phyloP scores from a whole-genome alignment of 1,140 invertebrate genomes.

The Bemisia tabaci region DNA sequence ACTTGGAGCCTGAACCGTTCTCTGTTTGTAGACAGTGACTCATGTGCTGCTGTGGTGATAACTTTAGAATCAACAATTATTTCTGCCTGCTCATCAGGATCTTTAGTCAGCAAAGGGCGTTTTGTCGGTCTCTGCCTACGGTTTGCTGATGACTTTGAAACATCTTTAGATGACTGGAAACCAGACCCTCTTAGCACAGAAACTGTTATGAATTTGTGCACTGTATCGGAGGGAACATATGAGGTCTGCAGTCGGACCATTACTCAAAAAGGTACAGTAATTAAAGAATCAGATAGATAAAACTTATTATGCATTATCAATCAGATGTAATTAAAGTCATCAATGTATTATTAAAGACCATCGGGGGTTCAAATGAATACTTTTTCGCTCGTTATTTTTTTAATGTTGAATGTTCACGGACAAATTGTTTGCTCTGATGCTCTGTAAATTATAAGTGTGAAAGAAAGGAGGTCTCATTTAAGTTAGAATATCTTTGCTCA shows the following conservation, averaged over 20 bases:
- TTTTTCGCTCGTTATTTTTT: too few species aligned
- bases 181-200: slow-evolving; percentile 63
- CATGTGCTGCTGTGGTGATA: slow-evolving; percentile 79
- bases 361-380: too few species aligned
- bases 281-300: too few species aligned
- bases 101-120: slow-evolving; percentile 56
- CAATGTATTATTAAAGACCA: too few species aligned
- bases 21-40: slow-evolving; percentile 58
- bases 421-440: too few species aligned
- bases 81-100: slow-evolving; percentile 64
- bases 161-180: slow-evolving; percentile 93
- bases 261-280: slow-evolving; percentile 33
- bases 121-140: slow-evolving; percentile 78
- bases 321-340: too few species aligned
- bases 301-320: too few species aligned
- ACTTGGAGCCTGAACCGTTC: slow-evolving; percentile 42
- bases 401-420: too few species aligned
- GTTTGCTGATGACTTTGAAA: slow-evolving; percentile 94
- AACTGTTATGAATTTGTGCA: slow-evolving; percentile 84
- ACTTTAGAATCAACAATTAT: slow-evolving; percentile 90
- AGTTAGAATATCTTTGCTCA: too few species aligned
- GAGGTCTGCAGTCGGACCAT: slow-evolving; percentile 89
- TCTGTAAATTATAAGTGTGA: too few species aligned
- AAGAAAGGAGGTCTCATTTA: too few species aligned
- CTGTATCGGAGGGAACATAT: slow-evolving; percentile 95